Percentiles rank a stretch among this genome's conserved stretches.
These are phyloP conservation scores for Lerista edwardsae DNA, from an alignment of 2,797 vertebrate species.

Conservation along the genomic window DNA sequence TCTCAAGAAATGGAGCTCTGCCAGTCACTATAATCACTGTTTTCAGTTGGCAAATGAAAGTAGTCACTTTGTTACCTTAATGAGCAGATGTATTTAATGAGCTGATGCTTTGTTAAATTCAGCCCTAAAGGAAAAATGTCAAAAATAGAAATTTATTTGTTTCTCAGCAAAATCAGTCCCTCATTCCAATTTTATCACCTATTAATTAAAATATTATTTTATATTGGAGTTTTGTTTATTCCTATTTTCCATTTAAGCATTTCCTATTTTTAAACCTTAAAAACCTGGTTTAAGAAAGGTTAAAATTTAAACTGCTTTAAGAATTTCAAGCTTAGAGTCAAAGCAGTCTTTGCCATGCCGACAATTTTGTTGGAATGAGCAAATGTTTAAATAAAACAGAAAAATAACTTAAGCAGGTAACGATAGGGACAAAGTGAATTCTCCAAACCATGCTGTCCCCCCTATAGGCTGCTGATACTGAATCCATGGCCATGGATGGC, in stretches of 20 bases:
- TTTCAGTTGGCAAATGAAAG: constrained; percentile 47
- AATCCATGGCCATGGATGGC: too few species aligned
- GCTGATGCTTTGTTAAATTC: constrained; percentile 57
- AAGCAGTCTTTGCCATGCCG: not conserved
- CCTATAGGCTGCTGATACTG: not conserved
- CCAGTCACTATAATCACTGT: constrained; percentile 51
- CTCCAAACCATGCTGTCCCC: not conserved
- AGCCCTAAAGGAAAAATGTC: constrained; percentile 58
- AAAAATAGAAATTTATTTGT: constrained; percentile 49
- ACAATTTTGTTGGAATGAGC: not conserved
- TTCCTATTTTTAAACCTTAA: too few species aligned
- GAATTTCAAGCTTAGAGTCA: not conserved
- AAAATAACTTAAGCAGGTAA: not conserved
- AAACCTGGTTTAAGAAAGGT: not conserved
- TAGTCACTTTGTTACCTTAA: constrained; percentile 64
- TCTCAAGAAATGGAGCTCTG: constrained; percentile 23
- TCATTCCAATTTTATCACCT: constrained; percentile 19
- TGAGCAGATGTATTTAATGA: constrained; percentile 66
- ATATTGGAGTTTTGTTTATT: constrained; percentile 51
- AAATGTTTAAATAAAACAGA: not conserved
- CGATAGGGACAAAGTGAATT: not conserved
- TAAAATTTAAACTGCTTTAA: constrained; percentile 5
- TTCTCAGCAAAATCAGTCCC: constrained; percentile 51
- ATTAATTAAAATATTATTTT: constrained; percentile 45
- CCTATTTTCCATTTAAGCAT: constrained; percentile 33